Conservation (phyloP, 1,140 invertebrate species). For the Ceratitis capitata region DNA sequence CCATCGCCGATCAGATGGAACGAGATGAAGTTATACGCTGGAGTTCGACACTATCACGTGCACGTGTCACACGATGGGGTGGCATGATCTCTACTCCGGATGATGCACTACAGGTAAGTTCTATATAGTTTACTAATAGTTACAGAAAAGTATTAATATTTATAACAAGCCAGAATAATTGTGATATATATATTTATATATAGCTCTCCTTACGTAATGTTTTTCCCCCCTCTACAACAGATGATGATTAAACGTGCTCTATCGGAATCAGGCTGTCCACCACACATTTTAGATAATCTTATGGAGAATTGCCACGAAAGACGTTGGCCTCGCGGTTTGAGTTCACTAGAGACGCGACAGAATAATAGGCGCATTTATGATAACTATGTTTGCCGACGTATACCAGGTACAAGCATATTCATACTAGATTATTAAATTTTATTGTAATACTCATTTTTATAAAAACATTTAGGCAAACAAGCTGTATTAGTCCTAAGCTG, state of each 20-base stretch:
- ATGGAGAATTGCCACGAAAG: conserved; percentile 98
- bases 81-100: conserved; percentile 98
- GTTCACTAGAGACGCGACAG: conserved; percentile 91
- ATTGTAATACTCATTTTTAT: background rate
- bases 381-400: conserved; percentile 92
- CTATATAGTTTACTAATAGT: conserved; percentile 8
- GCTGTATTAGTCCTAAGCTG: conserved; percentile 93
- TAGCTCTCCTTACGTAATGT: too few species aligned
- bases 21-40: conserved; percentile 92
- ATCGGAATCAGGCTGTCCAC: conserved; percentile 90
- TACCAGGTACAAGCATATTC: conserved; percentile 73
- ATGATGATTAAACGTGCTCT: conserved; percentile 91
- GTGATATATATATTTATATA: too few species aligned
- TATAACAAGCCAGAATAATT: too few species aligned
- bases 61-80: conserved; percentile 93
- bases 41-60: conserved; percentile 84
- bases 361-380: conserved; percentile 90
- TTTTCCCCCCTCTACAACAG: too few species aligned
- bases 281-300: conserved; percentile 90
- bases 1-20: conserved; percentile 91
- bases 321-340: conserved; percentile 91
- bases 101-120: conserved; percentile 83
- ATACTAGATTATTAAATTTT: background rate
- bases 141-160: too few species aligned
- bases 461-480: conserved; percentile 74